These are phyloP conservation scores for Micrasema minimum DNA, from an alignment of 1,140 invertebrate species.

Conservation along the genomic window DNA sequence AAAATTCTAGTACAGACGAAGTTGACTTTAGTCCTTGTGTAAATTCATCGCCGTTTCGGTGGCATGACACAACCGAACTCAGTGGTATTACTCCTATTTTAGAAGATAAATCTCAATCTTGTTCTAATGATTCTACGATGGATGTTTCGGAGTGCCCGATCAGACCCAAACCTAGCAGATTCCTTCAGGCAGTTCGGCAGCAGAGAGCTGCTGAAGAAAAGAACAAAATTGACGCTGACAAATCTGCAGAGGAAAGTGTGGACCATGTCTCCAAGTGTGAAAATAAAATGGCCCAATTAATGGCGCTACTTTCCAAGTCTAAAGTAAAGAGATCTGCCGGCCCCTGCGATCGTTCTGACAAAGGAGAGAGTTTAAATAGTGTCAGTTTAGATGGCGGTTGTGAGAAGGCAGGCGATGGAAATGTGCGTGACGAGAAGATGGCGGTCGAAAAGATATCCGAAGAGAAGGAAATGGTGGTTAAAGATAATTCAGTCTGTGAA, in stretches of 20 bases:
- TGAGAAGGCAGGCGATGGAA: too few relatives aligned
- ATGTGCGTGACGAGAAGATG: too few relatives aligned
- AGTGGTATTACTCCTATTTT: background rate
- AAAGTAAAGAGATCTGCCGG: background rate
- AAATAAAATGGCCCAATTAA: constrained; percentile 32
- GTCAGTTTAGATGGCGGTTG: too few relatives aligned
- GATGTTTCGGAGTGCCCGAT: background rate
- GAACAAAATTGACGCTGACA: constrained; percentile 13
- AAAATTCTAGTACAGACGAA: background rate
- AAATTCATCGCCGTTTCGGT: background rate
- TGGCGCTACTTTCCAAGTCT: constrained; percentile 22
- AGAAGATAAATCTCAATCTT: background rate
- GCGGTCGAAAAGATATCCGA: too few relatives aligned
- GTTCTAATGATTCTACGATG: background rate
- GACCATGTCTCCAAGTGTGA: constrained; percentile 35
- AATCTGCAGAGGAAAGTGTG: constrained; percentile 3
- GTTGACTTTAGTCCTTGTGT: constrained; percentile 15
- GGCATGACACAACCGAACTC: background rate
- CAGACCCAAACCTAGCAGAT: constrained; percentile 30
- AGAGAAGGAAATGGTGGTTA: too few relatives aligned
- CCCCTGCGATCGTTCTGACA: background rate
- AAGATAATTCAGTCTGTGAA: too few relatives aligned
- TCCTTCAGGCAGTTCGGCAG: constrained; percentile 27
- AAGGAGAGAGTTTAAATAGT: too few relatives aligned
- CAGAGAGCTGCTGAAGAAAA: constrained; percentile 26